Base-by-base conservation (phyloP, 2,888 invertebrate genomes). In the Pocota personata region DNA sequence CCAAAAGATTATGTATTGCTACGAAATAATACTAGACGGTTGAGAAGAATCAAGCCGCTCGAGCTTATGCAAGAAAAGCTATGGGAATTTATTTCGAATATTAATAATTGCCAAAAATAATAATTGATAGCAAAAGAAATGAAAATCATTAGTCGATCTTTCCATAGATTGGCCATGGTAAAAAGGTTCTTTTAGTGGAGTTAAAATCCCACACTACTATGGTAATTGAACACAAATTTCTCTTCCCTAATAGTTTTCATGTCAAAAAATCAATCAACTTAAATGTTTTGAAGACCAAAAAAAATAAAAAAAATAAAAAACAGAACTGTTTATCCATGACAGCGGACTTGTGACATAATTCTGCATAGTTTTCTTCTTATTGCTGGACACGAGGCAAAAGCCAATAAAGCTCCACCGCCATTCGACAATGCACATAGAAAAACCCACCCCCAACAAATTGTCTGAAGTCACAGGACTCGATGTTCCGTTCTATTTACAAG, bases 401-500 rank as follows among this genome's bases (percentile, higher is more conserved):
- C 71, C 60, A 37, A 73, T n/a, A 83, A 73, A 73, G 73, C 72
- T 78, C 60, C 48, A 12, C 60, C 52, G 46, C 48, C 72, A 73
- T 67, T 66, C 67, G 72, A 27, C 37, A 83, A 60, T 84, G 73
- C 67, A 67, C 64, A 76, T 58, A 76, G 46, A 14, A 67, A 30
- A 71, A 50, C 86, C 55, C 76, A 72, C 76, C 76, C 76, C 60
- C 19, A 30, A 69, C 24, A 43, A 46, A 62, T 32, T 67, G 76
- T 76, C 80, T 77, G 64, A 76, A 86, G 76, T 86, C 60, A 82
- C 67, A 82, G 76, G 66, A 82, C 75, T 77, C 76, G 48, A 76
- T 86, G 82, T 86, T 86, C 82, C 82, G 86, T 86, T 86, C 86
- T 86, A 86, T 86, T 86, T 86, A 86, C 86, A 82, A 72, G 80